phyloP scores from a whole-genome alignment of 2,797 vertebrate species.

The Champsocephalus esox region DNA sequence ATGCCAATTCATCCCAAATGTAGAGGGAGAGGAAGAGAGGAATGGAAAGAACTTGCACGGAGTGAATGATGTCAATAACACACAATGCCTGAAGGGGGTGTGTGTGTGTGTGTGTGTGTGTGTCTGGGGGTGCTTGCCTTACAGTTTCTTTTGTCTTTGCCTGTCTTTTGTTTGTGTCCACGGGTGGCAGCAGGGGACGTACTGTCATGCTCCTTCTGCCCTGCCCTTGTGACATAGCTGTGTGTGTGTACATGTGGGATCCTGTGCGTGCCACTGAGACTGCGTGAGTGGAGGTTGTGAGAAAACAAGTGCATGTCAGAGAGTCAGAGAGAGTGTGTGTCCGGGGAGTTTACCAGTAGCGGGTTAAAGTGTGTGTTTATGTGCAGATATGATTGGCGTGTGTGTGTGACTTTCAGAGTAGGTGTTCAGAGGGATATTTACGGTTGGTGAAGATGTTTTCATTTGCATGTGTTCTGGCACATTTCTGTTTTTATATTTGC shows the following conservation, averaged over 20 bases:
- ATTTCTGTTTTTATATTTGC: too few relatives aligned
- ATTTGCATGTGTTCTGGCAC: neutral
- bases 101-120: conserved; percentile 53
- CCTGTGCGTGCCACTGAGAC: conserved; percentile 60
- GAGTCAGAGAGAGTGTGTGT: conserved; percentile 39
- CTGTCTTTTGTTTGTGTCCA: conserved; percentile 73
- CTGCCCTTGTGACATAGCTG: conserved; percentile 46
- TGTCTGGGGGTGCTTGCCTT: conserved; percentile 43
- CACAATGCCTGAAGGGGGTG: conserved; percentile 61
- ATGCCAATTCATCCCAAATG: conserved; percentile 72
- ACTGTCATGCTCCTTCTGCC: conserved; percentile 73
- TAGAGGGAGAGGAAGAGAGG: conserved; percentile 47
- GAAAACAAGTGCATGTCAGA: conserved; percentile 66
- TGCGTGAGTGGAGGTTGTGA: conserved; percentile 59
- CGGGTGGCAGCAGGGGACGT: conserved; percentile 69
- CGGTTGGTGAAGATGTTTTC: too few relatives aligned
- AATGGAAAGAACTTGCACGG: conserved; percentile 73
- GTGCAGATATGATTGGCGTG: neutral
- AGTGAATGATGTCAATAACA: conserved; percentile 79
- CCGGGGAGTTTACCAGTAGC: conserved; percentile 49
- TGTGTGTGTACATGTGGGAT: conserved; percentile 44
- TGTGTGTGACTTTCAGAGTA: conserved; percentile 6
- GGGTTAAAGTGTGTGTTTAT: conserved; percentile 17
- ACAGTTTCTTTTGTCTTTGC: conserved; percentile 69
- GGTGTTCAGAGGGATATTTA: neutral